Base-by-base conservation (phyloP, 2,797 vertebrate species). In the Eulemur mongoz region DNA sequence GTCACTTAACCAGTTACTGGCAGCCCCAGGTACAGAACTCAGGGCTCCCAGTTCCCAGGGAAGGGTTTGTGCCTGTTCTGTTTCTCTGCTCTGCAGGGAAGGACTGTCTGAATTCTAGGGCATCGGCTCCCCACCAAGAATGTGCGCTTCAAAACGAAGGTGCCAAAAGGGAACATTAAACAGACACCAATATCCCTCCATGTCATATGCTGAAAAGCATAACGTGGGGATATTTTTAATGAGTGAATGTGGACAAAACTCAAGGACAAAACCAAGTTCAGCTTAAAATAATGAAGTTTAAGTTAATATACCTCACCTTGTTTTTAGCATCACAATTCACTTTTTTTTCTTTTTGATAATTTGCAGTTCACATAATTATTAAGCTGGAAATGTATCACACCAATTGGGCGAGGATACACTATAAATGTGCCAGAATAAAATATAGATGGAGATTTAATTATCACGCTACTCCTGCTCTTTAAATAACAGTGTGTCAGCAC, bases 401-500 rank as follows among this genome's bases (percentile, higher is more conserved):
- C 57, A 89, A 54, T 40, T 59, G 67, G 59, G 91, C 73, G 92
- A 97, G 87, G n/a, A 87, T 45, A 89, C 18, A 52, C 92, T 48
- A 69, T 48, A 96, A 95, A 96, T 18, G 80, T 54, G 65, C 48
- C 92, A 88, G 82, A 83, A 85, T 96, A 92, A 94, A 98, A 96
- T 96, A 83, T 61, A 43, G 76, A 97, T 65, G 70, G 89, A 45
- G 59, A 98, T 92, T 94, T 93, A 96, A 93, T 95, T 97, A 95
- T 96, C 69, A 84, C n/a, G 86, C 82, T 95, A 89, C 86, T 97
- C 82, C 67, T 23, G 84, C 35, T 78, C 72, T 88, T 95, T 83
- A 83, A 86, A 89, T 92, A 97, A 91, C 48, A 96, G 45, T 48
- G 52, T 97, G 96, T 95, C 96, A 98, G 89, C 96, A 94, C 89